A percentile compares a stretch with the other conserved stretches of the same genome.
Evolutionary conservation across 2,888 invertebrate species (phyloP).

Genomic region (Brachyptera putata): DNA sequence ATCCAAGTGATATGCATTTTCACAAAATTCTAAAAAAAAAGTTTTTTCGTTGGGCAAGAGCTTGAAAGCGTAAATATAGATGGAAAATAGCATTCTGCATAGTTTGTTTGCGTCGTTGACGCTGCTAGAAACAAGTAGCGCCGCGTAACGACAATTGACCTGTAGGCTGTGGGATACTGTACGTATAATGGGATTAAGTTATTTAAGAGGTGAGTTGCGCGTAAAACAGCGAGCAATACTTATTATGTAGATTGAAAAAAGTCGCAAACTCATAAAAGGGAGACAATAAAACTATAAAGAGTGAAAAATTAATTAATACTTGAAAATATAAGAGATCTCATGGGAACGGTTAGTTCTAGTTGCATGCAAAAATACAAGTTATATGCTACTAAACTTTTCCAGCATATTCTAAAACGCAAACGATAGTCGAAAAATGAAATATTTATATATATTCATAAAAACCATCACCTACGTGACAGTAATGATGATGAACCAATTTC

Average conservation of each 20-base stretch:
- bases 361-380: conserved; percentile 13
- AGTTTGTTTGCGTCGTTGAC: neutral
- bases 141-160: conserved; percentile 15
- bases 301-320: conserved; percentile 20
- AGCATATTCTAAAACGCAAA: conserved; percentile 6
- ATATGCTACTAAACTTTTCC: conserved; percentile 14
- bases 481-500: conserved; percentile 9
- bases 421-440: conserved; percentile 3
- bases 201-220: conserved; percentile 6
- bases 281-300: conserved; percentile 10
- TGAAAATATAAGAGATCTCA: conserved; percentile 9
- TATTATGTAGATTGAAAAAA: conserved; percentile 14
- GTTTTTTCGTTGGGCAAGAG: no score
- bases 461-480: conserved; percentile 12
- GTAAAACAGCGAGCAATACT: conserved; percentile 13
- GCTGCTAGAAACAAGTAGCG: neutral
- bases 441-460: conserved; percentile 13
- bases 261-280: neutral
- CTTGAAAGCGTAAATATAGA: no score
- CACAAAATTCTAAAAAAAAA: no score
- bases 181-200: conserved; percentile 20
- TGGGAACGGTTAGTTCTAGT: conserved; percentile 12
- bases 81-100: no score
- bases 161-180: no score
- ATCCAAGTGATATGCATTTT: no score